Conservation (phyloP, 2,797 vertebrate species). For the Alectoris magna region DNA sequence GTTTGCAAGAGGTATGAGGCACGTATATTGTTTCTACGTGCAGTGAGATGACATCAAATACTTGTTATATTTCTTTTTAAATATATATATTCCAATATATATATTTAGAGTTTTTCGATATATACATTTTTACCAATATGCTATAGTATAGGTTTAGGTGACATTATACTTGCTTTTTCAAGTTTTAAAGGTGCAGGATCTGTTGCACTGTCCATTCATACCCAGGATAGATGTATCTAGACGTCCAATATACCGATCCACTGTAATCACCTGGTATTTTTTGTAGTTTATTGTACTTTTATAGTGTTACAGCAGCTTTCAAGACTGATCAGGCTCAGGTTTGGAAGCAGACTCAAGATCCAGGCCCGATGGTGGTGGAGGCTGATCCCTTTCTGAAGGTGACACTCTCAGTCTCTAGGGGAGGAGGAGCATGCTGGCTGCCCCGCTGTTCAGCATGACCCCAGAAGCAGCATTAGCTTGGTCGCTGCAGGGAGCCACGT, state of each 20-base stretch:
- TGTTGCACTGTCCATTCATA: conserved; percentile 6
- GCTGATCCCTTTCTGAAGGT: conserved; percentile 40
- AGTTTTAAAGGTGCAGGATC: conserved; percentile 87
- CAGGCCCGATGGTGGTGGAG: conserved; percentile 5
- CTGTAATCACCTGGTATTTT: conserved; percentile 4
- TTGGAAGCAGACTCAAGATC: conserved; percentile 44
- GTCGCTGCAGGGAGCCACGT: not conserved
- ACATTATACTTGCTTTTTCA: conserved; percentile 73
- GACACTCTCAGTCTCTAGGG: conserved; percentile 28
- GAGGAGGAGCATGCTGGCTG: conserved; percentile 31
- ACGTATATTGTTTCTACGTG: conserved; percentile 33
- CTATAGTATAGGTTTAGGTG: conserved; percentile 51
- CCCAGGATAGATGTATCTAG: not conserved
- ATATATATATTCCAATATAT: conserved; percentile 68
- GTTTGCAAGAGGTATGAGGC: conserved; percentile 41
- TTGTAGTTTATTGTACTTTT: conserved; percentile 27
- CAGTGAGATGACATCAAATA: conserved; percentile 52
- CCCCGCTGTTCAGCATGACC: conserved; percentile 19
- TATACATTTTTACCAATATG: conserved; percentile 34
- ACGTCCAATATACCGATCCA: not conserved
- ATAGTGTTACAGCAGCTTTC: conserved; percentile 26
- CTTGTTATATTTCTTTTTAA: conserved; percentile 52
- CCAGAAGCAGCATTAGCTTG: conserved; percentile 17
- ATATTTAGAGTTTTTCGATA: conserved; percentile 55
- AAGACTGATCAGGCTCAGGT: conserved; percentile 31